Conservation (phyloP, 2,888 invertebrate genomes). For the Busseola fusca region DNA sequence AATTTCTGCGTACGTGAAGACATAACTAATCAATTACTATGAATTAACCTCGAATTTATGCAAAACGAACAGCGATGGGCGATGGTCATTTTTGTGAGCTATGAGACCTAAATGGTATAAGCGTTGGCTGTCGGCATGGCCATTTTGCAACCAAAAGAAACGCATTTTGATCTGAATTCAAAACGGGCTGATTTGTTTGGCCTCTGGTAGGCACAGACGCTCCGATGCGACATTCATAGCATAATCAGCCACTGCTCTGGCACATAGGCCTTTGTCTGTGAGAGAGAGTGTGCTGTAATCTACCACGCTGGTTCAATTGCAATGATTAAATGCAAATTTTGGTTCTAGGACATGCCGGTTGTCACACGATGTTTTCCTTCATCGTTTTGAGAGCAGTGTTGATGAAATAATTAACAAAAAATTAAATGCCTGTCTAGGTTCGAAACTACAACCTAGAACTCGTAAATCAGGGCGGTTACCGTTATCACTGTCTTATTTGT, state of each 20-base stretch:
- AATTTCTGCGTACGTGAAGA: background rate
- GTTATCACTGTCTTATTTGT: background rate
- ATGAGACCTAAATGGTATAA: conserved; percentile 1
- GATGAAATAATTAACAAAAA: too few relatives aligned
- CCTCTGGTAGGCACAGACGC: too few relatives aligned
- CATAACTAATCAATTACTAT: conserved; percentile 1
- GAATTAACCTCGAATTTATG: conserved; percentile 18
- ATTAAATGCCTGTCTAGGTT: too few relatives aligned
- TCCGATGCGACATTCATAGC: background rate
- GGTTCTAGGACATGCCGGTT: too few relatives aligned
- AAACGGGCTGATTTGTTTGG: background rate
- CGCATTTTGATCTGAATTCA: background rate
- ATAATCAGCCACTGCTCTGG: background rate
- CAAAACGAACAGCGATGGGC: conserved; percentile 2
- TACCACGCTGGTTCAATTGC: too few relatives aligned
- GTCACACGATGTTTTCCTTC: too few relatives aligned
- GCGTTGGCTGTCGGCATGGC: background rate
- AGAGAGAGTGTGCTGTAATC: too few relatives aligned
- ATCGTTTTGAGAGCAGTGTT: too few relatives aligned
- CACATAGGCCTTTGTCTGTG: background rate
- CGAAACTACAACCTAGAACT: too few relatives aligned
- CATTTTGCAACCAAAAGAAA: conserved; percentile 1
- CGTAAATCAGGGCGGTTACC: too few relatives aligned
- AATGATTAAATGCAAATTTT: too few relatives aligned
- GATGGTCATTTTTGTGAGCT: conserved; percentile 3